Evolutionary conservation across 2,888 invertebrate genomes (phyloP), one percentile per base, ranked within the genome.

Genomic region (Drosophila suboccidentalis): DNA sequence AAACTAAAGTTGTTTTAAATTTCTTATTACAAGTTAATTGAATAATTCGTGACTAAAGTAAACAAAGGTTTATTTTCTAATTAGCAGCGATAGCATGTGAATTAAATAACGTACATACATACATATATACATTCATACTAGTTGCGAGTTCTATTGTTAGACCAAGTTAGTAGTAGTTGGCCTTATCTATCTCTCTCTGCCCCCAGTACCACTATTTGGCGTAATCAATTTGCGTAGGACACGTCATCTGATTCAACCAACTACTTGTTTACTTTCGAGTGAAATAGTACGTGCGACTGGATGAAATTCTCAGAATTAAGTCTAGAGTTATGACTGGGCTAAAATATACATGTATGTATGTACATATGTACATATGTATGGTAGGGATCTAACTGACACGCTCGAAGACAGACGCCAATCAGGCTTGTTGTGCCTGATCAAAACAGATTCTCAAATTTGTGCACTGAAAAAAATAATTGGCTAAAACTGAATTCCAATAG

Each of bases 191-290:
- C 43, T 15, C n/a, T 38, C n/a, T 6, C 19, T 26, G 26, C 5
- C 10, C 36, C 36, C 50, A 13, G 11, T 9, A 8, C 9, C 17
- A 49, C 22, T 39, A 29, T 47, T 29, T 62, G 53, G 11, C 61
- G 44, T 46, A 54, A 62, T 62, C 62, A 53, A 62, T 46, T 62
- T 54, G 44, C 41, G 41, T 32, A 43, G 60, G 60, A 50, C 47
- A 58, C 47, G 38, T 58, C 22, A 46, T 32, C 29, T 15, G 13
- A 57, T 57, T 47, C 39, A 32, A 44, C 34, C 46, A 9, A 32
- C 32, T 32, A 9, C 10, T 32, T 65, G 60, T 51, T 65, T 51
- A 59, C 60, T 50, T 59, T 44, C 61, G 17, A n/a, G n/a, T 36
- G 36, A 34, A 32, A 32, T 44, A 49, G 47, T 58, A 38, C 15